Percentiles rank a stretch among this genome's conserved stretches.
Evolutionary conservation across 2,888 invertebrate genomes (phyloP).

Genomic region (Drosophila kanekoi): DNA sequence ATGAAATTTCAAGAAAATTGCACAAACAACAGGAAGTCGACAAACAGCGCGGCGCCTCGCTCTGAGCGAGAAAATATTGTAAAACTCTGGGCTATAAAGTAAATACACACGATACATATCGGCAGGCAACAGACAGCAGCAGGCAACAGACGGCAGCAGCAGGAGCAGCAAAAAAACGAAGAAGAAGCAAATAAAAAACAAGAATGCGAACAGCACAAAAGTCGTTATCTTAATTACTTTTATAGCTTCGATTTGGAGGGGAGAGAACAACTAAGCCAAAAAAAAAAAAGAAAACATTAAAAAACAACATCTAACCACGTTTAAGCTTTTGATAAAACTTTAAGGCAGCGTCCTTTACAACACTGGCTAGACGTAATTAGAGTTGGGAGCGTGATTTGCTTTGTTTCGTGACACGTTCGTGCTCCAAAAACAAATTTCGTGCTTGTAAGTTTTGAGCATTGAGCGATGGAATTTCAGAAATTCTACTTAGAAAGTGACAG

Average conservation of each 20-base stretch:
- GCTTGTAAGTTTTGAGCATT: no score
- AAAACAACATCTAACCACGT: not conserved
- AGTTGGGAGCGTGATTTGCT: not conserved
- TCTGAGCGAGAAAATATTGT: constrained; percentile 68
- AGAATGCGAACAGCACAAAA: constrained; percentile 65
- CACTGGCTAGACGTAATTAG: not conserved
- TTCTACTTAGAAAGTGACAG: no score
- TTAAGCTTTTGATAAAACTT: constrained; percentile 21
- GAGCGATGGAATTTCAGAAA: no score
- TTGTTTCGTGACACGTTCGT: not conserved
- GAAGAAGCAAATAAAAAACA: constrained; percentile 19
- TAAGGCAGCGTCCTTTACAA: constrained; percentile 15
- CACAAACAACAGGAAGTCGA: constrained; percentile 72
- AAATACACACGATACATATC: constrained; percentile 66
- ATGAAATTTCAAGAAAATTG: constrained; percentile 79
- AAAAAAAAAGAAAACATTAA: constrained; percentile 11
- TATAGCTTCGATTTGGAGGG: constrained; percentile 78
- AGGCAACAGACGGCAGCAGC: constrained; percentile 10
- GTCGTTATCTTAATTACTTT: constrained; percentile 83
- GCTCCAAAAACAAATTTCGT: no score
- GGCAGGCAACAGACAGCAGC: constrained; percentile 10
- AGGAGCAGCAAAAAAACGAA: not conserved
- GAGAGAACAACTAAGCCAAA: constrained; percentile 20
- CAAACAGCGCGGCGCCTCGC: constrained; percentile 19
- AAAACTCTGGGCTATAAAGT: constrained; percentile 74